Percentiles rank a stretch among this genome's conserved stretches.
Evolutionary conservation across 2,797 vertebrate species (phyloP).

Genomic region (Sebastes kiyomatsui): DNA sequence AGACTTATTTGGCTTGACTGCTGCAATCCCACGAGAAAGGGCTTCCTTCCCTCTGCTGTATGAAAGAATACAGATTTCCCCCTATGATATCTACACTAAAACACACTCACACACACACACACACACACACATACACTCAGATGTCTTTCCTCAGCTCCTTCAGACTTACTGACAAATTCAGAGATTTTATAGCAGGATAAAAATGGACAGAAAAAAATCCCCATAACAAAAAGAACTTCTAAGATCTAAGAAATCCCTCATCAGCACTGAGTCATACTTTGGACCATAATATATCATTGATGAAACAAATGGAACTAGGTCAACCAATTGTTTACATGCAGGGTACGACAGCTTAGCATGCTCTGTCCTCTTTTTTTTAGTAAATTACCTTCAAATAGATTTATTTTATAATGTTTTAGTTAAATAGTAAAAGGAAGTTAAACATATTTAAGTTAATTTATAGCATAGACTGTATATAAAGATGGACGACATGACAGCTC

Average conservation of each 20-base stretch:
- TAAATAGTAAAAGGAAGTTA: neutral
- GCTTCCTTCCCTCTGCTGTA: neutral
- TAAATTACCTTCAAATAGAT: neutral
- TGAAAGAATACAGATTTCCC: conserved; percentile 3
- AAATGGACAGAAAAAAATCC: neutral
- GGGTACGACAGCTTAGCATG: neutral
- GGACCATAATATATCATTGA: neutral
- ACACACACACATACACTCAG: neutral
- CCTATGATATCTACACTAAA: neutral
- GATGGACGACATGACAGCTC: neutral
- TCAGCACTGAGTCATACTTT: neutral
- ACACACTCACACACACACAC: neutral
- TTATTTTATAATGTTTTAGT: neutral
- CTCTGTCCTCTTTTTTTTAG: accelerated
- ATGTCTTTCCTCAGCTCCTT: neutral
- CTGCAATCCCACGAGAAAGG: neutral
- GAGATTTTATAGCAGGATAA: neutral
- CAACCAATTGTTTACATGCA: neutral
- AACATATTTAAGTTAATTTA: neutral
- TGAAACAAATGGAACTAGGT: neutral
- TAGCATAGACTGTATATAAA: neutral
- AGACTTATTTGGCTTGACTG: conserved; percentile 21
- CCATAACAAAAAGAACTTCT: neutral
- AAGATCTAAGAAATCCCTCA: neutral
- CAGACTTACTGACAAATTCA: neutral